These are phyloP conservation scores for Drosophila demipolita DNA, from an alignment of 2,888 invertebrate genomes.

Conservation along the genomic window DNA sequence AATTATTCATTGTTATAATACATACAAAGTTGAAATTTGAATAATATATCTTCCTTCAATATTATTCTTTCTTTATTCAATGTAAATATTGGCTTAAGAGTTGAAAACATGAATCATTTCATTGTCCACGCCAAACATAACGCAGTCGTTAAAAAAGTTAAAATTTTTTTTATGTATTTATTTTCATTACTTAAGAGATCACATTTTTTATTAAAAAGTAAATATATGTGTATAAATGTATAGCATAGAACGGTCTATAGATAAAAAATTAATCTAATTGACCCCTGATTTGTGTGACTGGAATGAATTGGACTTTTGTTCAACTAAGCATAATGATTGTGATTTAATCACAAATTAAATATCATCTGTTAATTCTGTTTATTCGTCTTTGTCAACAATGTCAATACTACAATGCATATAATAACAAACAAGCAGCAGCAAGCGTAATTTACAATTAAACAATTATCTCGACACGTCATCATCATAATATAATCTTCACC, in stretches of 20 bases:
- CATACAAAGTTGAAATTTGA: conserved; percentile 9
- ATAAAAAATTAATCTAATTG: neutral
- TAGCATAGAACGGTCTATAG: neutral
- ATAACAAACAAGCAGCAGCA: conserved; percentile 6
- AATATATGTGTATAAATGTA: neutral
- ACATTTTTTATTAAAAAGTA: neutral
- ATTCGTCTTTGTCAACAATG: conserved; percentile 8
- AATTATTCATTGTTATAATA: conserved; percentile 32
- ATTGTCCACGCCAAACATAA: neutral
- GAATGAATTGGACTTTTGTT: conserved; percentile 1
- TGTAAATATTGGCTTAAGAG: conserved; percentile 33
- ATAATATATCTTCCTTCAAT: conserved; percentile 17
- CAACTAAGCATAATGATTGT: neutral
- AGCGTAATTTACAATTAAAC: conserved; percentile 46
- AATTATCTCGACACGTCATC: conserved; percentile 39
- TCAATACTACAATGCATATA: conserved; percentile 16
- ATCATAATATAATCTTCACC: conserved; percentile 43
- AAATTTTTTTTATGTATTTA: neutral
- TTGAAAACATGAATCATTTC: neutral
- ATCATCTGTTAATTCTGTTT: conserved; percentile 7
- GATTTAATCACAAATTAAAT: conserved; percentile 11
- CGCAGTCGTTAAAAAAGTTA: neutral
- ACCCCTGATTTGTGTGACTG: neutral
- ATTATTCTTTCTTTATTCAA: conserved; percentile 11
- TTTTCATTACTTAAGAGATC: neutral